Percentiles rank a stretch among this genome's conserved stretches.
These are phyloP conservation scores for Centropus bengalensis DNA, from an alignment of 2,113 vertebrate genomes.

Conservation along the genomic window DNA sequence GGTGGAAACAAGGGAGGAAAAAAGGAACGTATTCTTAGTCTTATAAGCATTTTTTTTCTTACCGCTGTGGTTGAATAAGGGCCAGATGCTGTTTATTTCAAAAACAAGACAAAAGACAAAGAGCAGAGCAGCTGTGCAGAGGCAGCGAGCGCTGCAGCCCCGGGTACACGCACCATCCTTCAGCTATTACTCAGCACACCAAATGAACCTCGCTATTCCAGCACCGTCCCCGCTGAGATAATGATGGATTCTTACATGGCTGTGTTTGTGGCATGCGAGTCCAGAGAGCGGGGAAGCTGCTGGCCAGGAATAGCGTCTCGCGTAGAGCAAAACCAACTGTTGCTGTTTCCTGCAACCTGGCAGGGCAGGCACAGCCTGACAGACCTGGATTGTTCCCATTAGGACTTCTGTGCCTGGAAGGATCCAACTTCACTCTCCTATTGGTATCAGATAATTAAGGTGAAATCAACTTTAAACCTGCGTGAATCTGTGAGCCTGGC, in stretches of 20 bases:
- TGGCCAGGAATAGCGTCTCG: not conserved
- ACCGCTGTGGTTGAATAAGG: not conserved
- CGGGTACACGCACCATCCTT: not conserved
- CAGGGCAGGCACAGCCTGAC: not conserved
- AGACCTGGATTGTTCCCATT: not conserved
- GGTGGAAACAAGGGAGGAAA: not conserved
- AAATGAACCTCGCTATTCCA: not conserved
- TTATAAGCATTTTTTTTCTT: not conserved
- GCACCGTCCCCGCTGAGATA: not conserved
- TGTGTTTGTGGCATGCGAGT: not conserved
- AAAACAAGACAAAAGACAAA: slow-evolving; percentile 55
- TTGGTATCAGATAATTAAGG: not conserved
- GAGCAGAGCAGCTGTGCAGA: slow-evolving; percentile 24
- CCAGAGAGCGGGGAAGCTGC: not conserved
- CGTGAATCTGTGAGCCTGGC: not conserved
- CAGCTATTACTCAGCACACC: not conserved
- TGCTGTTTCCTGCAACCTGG: not conserved
- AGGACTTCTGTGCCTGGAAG: not conserved
- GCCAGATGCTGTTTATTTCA: slow-evolving; percentile 45
- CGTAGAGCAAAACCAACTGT: not conserved
- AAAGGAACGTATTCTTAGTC: not conserved
- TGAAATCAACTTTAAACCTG: not conserved
- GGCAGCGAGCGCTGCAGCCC: not conserved
- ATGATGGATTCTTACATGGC: fast-evolving
- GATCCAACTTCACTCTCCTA: not conserved